Evolutionary conservation across 2,113 vertebrate species (phyloP), one percentile per base, ranked within the genome.

Genomic region (Ceuthmochares aereus): DNA sequence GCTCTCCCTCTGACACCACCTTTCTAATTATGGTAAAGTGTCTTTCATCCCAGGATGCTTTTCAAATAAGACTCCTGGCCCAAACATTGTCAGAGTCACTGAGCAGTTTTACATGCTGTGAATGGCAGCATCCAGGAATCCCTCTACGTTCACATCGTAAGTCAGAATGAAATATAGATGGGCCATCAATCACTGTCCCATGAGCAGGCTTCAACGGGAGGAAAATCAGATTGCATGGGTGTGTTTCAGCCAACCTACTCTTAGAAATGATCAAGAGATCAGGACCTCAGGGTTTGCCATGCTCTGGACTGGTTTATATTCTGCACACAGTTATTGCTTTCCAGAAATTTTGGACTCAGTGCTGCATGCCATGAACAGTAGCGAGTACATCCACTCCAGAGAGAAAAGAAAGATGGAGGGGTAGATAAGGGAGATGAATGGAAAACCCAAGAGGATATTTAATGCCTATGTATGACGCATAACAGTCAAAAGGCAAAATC

Each of bases 371-470:
- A 75, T 29, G 11, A 82, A 12, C 52, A 55, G 22, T 2, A 17
- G 4, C 9, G 42, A 18, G 19, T 12, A 10, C 21, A n/a, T 36
- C 15, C 1, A 0, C 42, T 42, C 27, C 0, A 0, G 19, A 55
- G 29, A 30, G 29, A 95, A 77, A 49, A 78, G 30, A 52, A 73
- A 54, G 14, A 11, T 29, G 1, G 5, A 56, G 26, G 15, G 4
- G 19, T 17, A 49, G n/a, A 29, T 40, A 78, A 59, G 7, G 9
- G 36, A 63, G 27, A n/a, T 29, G 4, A 79, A 6, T 58, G 49
- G 29, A 72, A 95, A 82, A 27, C n/a, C 20, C 51, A 42, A 51
- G 51, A 1, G 6, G 19, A 6, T 76, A 42, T 78, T 89, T 75
- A 78, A 68, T 69, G 14, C 18, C 21, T 2, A 1, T 43, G n/a